Evolutionary conservation across 1,140 invertebrate species (phyloP).

Genomic region (Tetramorium simillimum): DNA sequence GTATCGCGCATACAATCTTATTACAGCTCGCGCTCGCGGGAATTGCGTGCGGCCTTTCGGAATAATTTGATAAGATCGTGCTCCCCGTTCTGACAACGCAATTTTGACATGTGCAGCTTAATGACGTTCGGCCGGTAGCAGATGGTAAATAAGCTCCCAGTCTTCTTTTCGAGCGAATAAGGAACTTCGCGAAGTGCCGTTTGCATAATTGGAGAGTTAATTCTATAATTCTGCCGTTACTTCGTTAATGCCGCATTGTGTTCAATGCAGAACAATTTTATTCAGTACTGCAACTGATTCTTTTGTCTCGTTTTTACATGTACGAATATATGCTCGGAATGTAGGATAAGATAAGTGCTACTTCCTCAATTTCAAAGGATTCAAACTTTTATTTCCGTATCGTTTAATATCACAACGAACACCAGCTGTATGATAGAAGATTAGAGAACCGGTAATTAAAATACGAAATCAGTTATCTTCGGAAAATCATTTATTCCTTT

Average conservation of each 20-base stretch:
- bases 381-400: not conserved
- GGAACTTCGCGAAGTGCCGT: not conserved
- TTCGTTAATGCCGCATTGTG: constrained; percentile 3
- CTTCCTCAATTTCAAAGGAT: not conserved
- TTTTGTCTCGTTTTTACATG: not conserved
- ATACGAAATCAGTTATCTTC: not conserved
- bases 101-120: constrained; percentile 24
- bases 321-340: not conserved
- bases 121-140: not conserved
- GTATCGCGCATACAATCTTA: not conserved
- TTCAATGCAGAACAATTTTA: not conserved
- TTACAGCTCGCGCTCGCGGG: not conserved
- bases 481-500: not conserved
- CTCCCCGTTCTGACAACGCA: not conserved
- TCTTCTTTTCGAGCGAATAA: not conserved
- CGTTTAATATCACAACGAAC: not conserved
- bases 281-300: not conserved
- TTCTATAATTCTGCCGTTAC: constrained; percentile 8
- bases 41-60: not conserved
- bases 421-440: not conserved
- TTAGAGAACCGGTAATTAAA: not conserved
- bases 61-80: constrained; percentile 24
- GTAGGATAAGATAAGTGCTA: not conserved
- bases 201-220: constrained; percentile 20
- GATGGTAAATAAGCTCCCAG: constrained; percentile 6